A percentile compares a stretch with the other conserved stretches of the same genome.
phyloP scores from a whole-genome alignment of 2,113 vertebrate species.

The Macroglossus sobrinus region DNA sequence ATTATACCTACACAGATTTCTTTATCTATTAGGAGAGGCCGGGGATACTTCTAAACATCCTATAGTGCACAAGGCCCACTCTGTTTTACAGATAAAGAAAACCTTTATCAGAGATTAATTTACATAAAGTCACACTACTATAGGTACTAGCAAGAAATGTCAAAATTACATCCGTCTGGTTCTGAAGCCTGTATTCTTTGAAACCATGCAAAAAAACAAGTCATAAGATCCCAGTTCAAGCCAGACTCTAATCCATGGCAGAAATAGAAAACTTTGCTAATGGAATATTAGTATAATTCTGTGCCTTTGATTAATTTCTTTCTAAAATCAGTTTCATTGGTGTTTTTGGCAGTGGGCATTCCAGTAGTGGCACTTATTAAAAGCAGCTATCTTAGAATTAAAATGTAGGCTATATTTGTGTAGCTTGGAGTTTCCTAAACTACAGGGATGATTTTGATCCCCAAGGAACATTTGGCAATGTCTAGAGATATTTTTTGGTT shows the following conservation, averaged over 20 bases:
- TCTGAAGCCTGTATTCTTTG: background rate
- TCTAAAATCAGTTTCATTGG: background rate
- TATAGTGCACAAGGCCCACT: too few relatives aligned
- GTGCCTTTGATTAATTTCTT: background rate
- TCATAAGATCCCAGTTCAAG: background rate
- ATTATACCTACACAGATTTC: background rate
- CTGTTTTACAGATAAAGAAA: background rate
- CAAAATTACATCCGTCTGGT: background rate
- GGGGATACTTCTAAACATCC: too few relatives aligned
- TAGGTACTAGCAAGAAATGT: background rate
- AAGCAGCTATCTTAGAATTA: background rate
- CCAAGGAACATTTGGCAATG: background rate
- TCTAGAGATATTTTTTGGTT: background rate
- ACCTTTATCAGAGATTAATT: background rate
- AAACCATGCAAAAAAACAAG: background rate
- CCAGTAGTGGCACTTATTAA: background rate
- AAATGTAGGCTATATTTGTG: background rate
- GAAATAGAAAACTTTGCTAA: background rate
- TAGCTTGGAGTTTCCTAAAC: background rate
- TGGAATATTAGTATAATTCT: background rate
- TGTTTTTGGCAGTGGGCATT: background rate
- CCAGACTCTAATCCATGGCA: background rate
- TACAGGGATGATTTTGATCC: background rate
- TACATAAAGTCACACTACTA: background rate
- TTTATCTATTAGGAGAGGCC: too few relatives aligned